phyloP scores from a whole-genome alignment of 2,888 invertebrate genomes.

The Ceraclea dissimilis region DNA sequence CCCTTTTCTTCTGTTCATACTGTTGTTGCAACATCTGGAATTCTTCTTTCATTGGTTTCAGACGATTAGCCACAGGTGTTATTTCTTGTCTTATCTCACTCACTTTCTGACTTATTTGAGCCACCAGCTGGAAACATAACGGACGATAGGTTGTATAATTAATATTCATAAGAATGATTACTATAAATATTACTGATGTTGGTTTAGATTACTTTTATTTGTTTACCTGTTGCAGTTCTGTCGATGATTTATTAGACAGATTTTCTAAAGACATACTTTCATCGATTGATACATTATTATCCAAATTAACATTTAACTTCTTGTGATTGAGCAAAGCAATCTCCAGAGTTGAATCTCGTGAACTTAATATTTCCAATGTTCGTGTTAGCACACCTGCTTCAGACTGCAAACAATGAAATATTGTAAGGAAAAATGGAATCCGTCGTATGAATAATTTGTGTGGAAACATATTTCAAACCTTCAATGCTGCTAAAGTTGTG shows the following conservation, averaged over 20 bases:
- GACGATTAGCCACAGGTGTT: constrained; percentile 42
- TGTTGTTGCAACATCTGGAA: constrained; percentile 56
- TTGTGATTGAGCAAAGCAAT: constrained; percentile 46
- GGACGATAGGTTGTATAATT: background rate
- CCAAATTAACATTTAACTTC: constrained; percentile 41
- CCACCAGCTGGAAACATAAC: constrained; percentile 45
- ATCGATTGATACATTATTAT: constrained; percentile 45
- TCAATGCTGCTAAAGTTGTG: constrained; percentile 64
- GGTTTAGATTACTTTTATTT: too few species aligned
- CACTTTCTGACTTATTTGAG: constrained; percentile 53
- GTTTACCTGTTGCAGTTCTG: constrained; percentile 46
- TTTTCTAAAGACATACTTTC: constrained; percentile 30
- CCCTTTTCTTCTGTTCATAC: constrained; percentile 60
- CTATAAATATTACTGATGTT: too few species aligned
- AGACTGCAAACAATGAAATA: constrained; percentile 37
- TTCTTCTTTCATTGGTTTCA: constrained; percentile 60
- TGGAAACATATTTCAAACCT: constrained; percentile 34
- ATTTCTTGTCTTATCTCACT: constrained; percentile 45
- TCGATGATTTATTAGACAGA: constrained; percentile 40
- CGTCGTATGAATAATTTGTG: background rate
- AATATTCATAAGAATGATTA: background rate
- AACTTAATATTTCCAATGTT: constrained; percentile 65
- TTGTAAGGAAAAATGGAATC: background rate
- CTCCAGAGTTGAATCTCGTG: constrained; percentile 47
- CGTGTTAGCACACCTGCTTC: constrained; percentile 70